Conservation (phyloP, 2,113 vertebrate species). For the Archocentrus centrarchus region DNA sequence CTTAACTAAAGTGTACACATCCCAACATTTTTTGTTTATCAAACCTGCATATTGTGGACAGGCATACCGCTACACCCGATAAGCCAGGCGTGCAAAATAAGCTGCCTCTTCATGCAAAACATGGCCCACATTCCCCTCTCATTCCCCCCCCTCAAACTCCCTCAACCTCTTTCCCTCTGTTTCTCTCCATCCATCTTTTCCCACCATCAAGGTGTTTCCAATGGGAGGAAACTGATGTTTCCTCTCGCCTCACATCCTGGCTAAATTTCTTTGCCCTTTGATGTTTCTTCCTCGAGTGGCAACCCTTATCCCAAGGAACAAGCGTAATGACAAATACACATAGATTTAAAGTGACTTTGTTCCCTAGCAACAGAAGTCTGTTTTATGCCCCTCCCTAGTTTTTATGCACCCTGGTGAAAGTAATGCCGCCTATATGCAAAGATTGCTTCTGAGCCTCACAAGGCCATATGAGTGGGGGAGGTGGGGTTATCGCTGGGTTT, state of each 20-base stretch:
- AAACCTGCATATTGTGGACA: slow-evolving; percentile 53
- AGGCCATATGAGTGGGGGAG: slow-evolving; percentile 26
- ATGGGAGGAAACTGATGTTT: slow-evolving; percentile 53
- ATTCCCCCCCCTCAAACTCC: neutral
- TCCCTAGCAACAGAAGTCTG: slow-evolving; percentile 57
- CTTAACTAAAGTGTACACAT: slow-evolving; percentile 34
- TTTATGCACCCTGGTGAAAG: slow-evolving; percentile 12
- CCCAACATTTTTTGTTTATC: slow-evolving; percentile 54
- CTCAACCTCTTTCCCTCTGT: neutral
- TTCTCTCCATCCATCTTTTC: slow-evolving; percentile 21
- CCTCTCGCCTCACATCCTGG: slow-evolving; percentile 47
- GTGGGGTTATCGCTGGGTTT: slow-evolving; percentile 38
- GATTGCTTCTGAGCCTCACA: slow-evolving; percentile 49
- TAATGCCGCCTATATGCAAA: slow-evolving; percentile 27
- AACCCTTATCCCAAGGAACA: slow-evolving; percentile 42
- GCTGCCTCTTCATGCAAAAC: slow-evolving; percentile 55
- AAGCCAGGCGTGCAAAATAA: slow-evolving; percentile 54
- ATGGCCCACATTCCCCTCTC: slow-evolving; percentile 42
- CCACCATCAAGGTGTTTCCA: slow-evolving; percentile 43
- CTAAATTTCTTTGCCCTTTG: slow-evolving; percentile 62
- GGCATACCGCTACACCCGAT: slow-evolving; percentile 33
- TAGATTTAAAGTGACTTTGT: slow-evolving; percentile 57
- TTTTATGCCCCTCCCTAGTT: neutral
- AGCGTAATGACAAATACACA: slow-evolving; percentile 52
- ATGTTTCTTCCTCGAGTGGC: slow-evolving; percentile 52